Percentiles rank a stretch among this genome's conserved stretches.
These are phyloP conservation scores for Ernsta delagoae DNA, from an alignment of 2,888 invertebrate species.

Conservation along the genomic window DNA sequence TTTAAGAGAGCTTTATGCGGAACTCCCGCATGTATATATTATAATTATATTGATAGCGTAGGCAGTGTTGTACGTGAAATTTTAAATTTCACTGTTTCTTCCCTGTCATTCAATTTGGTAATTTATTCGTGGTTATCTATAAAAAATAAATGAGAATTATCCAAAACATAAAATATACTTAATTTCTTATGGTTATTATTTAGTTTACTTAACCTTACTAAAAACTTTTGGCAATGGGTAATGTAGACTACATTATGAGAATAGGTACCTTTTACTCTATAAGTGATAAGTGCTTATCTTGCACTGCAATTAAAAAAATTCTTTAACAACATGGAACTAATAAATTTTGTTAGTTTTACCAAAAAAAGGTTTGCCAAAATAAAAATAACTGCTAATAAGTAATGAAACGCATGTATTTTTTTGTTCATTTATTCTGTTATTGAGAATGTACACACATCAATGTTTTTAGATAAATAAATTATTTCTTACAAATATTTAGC, in stretches of 20 bases:
- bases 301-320: no score
- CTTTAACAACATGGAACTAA: no score
- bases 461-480: not conserved
- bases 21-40: slow-evolving; percentile 56
- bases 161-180: not conserved
- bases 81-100: slow-evolving; percentile 77
- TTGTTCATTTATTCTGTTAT: not conserved
- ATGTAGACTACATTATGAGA: no score
- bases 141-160: not conserved
- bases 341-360: no score
- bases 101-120: slow-evolving; percentile 44
- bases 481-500: no score
- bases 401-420: not conserved
- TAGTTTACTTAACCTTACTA: no score
- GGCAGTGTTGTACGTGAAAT: slow-evolving; percentile 68
- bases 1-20: slow-evolving; percentile 83
- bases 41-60: slow-evolving; percentile 64
- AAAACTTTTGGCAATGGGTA: no score
- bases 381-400: not conserved
- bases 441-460: not conserved
- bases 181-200: not conserved
- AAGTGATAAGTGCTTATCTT: no score
- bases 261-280: no score
- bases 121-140: not conserved
- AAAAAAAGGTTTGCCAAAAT: not conserved